Conservation (phyloP, 2,888 invertebrate genomes). For the Dendrolimus houi region DNA sequence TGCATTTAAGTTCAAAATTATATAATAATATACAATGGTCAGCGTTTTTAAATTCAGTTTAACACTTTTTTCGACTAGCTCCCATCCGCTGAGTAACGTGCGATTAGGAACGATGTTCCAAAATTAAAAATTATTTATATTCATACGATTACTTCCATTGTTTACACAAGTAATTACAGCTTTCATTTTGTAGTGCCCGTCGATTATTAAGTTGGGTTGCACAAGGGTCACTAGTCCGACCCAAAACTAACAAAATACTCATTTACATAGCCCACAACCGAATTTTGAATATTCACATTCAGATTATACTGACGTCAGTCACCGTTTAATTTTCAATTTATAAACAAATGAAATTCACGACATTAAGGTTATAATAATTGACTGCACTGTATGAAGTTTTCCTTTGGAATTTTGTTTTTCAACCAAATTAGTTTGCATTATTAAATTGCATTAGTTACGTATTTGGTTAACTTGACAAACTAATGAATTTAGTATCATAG, state of each 20-base stretch:
- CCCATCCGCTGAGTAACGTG: no score
- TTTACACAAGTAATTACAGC: background rate
- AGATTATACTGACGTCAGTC: conserved; percentile 27
- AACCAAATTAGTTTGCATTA: no score
- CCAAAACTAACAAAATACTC: conserved; percentile 39
- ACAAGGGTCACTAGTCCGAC: conserved; percentile 28
- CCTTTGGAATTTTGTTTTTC: no score
- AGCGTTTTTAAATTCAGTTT: no score
- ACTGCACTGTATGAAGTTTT: no score
- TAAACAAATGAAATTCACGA: conserved; percentile 4
- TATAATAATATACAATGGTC: no score
- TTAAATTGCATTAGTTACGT: no score
- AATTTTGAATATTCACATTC: conserved; percentile 47
- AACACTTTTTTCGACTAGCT: no score
- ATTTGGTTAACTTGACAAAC: no score
- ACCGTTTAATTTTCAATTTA: conserved; percentile 16
- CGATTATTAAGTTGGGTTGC: conserved; percentile 8
- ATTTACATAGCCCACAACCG: conserved; percentile 47
- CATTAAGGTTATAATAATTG: background rate
- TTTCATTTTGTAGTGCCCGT: background rate
- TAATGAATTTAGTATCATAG: no score
- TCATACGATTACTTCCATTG: background rate
- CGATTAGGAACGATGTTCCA: no score
- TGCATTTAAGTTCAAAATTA: no score
- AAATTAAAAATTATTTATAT: background rate